These are phyloP conservation scores for Anguilla japonica DNA, from an alignment of 2,113 vertebrate species.

Conservation along the genomic window DNA sequence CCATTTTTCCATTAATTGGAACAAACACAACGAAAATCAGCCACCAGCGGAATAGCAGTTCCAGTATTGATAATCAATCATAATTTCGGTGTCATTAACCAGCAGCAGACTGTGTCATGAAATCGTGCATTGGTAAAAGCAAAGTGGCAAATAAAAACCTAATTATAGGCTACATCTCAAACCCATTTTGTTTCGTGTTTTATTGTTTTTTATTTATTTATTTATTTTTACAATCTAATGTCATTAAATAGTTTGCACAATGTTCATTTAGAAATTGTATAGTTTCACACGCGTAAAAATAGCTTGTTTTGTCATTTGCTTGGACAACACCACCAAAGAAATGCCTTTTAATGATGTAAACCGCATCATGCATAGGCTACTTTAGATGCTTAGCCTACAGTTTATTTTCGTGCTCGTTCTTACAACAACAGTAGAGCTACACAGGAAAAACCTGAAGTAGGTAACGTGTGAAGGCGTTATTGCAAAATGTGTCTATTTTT, in stretches of 20 bases:
- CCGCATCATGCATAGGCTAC: too few species aligned
- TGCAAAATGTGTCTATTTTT: neutral
- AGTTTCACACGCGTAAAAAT: too few species aligned
- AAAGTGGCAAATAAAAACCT: neutral
- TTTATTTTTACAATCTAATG: neutral
- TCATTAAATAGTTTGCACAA: neutral
- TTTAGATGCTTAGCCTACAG: neutral
- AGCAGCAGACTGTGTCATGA: neutral
- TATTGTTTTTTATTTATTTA: neutral
- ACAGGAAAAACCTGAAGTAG: neutral
- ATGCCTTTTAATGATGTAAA: neutral
- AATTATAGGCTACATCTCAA: neutral
- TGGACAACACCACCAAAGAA: neutral
- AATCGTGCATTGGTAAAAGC: neutral
- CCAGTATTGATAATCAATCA: conserved; percentile 15
- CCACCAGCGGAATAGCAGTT: conserved; percentile 6
- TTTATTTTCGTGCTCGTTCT: neutral
- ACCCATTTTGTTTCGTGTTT: neutral
- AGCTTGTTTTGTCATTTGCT: neutral
- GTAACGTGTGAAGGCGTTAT: neutral
- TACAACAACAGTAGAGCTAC: neutral
- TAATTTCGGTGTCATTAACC: conserved; percentile 5
- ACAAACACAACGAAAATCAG: neutral
- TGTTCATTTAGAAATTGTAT: too few species aligned
- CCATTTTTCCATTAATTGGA: conserved; percentile 7